Base-by-base conservation (phyloP, 2,797 vertebrate species). In the Ptychadena robeensis region DNA sequence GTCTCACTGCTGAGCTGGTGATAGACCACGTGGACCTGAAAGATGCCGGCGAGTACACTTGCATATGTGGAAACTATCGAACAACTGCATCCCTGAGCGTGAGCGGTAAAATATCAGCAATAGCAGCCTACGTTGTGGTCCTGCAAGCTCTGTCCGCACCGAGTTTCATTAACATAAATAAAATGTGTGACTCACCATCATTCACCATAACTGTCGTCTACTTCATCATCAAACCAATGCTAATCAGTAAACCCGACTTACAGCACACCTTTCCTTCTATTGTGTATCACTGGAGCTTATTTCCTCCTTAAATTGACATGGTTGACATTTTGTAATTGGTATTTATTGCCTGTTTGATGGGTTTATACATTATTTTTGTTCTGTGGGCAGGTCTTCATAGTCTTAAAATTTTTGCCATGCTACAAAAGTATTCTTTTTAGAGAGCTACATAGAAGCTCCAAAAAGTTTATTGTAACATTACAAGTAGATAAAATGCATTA, bases 31-130 rank as follows among this genome's bases (percentile, higher is more conserved):
- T 97, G 73, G 89, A 85, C 0, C 79, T 88, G 82, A 86, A 75
- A 32, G 96, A 97, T 78, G 86, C 92, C 22, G 96, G 95, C 57
- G 94, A 97, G 34, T 98, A 98, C 35, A 91, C 76, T 65, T 97
- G 96, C 3, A 89, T 94, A 35, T 92, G 94, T 10, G 96, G 94
- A 44, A 91, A 94, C 3, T 88, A 95, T 87, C 95, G 90, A 90
- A 96, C 91, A 0, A 89, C 86, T 0, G 91, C 89, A 1, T n/a
- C 9, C 0, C 57, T 93, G 4, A 89, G 70, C 80, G 91, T 93
- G 14, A 92, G 87, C 31, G 92, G 92, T 92, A 92, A 90, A 76
- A 67, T 35, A n/a, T 59, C 34, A 59, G 12, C 6, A 25, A 34
- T 38, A 12, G 7, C 22, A 0, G 9, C 10, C 32, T 32, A 0